Evolutionary conservation across 1,140 invertebrate genomes (phyloP).

Genomic region (Harpegnathos saltator): DNA sequence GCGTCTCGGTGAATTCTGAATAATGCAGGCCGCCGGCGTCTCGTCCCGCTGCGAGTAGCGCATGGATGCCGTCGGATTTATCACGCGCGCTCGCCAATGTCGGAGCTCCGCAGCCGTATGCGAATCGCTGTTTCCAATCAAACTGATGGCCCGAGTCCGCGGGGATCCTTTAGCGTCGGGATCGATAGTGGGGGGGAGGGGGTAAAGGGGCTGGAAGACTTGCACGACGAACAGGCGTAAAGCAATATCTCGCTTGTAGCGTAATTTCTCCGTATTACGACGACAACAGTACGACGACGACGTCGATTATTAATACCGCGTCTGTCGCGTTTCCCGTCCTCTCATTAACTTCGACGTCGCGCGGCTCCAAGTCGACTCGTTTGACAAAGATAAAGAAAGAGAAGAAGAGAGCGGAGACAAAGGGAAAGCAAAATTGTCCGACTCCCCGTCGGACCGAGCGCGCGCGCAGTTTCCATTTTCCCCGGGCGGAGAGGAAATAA

Average conservation of each 20-base stretch:
- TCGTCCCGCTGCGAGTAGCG: constrained; percentile 13
- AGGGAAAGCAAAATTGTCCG: background rate
- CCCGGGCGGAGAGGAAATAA: background rate
- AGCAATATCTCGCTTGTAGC: background rate
- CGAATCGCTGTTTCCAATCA: constrained; percentile 37
- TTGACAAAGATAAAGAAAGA: background rate
- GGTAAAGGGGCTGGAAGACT: background rate
- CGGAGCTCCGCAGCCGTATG: constrained; percentile 11
- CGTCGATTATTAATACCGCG: constrained; percentile 3
- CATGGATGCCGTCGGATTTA: constrained; percentile 32
- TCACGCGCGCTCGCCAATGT: constrained; percentile 19
- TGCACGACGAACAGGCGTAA: background rate
- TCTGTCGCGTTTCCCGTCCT: background rate
- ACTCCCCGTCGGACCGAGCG: background rate
- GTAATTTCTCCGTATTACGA: background rate
- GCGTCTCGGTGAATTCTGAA: constrained; percentile 50
- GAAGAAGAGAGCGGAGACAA: no score
- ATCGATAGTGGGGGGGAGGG: background rate
- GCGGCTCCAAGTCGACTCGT: background rate
- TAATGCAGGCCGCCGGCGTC: constrained; percentile 36
- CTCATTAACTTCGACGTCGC: background rate
- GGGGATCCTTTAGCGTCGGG: background rate
- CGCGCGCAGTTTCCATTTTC: constrained; percentile 21
- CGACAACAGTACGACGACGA: background rate
- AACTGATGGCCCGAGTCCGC: constrained; percentile 29